Evolutionary conservation across 2,888 invertebrate species (phyloP).

Genomic region (Crioceris asparagi): DNA sequence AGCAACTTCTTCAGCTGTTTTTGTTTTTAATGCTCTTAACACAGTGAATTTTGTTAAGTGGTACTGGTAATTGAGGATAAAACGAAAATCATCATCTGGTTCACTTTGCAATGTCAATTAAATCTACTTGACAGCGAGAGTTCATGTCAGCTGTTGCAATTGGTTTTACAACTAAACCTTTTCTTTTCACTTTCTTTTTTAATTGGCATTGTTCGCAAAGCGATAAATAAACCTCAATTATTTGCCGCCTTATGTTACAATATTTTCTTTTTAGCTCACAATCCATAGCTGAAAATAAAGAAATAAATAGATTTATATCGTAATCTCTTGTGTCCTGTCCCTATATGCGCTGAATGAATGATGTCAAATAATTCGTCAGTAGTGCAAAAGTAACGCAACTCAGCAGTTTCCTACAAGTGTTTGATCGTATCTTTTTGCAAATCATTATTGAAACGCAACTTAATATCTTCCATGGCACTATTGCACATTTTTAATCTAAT

Average conservation of each 20-base stretch:
- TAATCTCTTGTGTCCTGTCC: too few relatives aligned
- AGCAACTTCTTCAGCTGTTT: slow-evolving; percentile 29
- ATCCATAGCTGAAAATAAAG: too few relatives aligned
- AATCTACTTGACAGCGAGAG: slow-evolving; percentile 12
- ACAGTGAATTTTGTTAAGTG: slow-evolving; percentile 30
- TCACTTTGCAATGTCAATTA: slow-evolving; percentile 30
- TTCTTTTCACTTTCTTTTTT: slow-evolving; percentile 1
- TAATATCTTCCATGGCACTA: too few relatives aligned
- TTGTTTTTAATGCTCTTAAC: slow-evolving; percentile 26
- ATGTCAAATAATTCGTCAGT: too few relatives aligned
- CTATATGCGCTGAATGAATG: too few relatives aligned
- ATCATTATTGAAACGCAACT: too few relatives aligned
- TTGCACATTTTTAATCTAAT: too few relatives aligned
- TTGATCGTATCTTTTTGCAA: too few relatives aligned
- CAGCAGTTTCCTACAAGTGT: too few relatives aligned
- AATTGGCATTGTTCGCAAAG: slow-evolving; percentile 2
- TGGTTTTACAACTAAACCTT: slow-evolving; percentile 2
- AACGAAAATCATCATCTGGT: slow-evolving; percentile 27
- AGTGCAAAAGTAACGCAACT: too few relatives aligned
- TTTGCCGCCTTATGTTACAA: slow-evolving; percentile 1
- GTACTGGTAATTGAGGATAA: slow-evolving; percentile 31
- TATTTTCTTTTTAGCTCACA: neutral
- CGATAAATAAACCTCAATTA: too few relatives aligned
- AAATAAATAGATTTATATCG: too few relatives aligned
- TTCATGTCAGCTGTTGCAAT: slow-evolving; percentile 1